phyloP scores from a whole-genome alignment of 2,888 invertebrate genomes.

The Cryptops parisi region DNA sequence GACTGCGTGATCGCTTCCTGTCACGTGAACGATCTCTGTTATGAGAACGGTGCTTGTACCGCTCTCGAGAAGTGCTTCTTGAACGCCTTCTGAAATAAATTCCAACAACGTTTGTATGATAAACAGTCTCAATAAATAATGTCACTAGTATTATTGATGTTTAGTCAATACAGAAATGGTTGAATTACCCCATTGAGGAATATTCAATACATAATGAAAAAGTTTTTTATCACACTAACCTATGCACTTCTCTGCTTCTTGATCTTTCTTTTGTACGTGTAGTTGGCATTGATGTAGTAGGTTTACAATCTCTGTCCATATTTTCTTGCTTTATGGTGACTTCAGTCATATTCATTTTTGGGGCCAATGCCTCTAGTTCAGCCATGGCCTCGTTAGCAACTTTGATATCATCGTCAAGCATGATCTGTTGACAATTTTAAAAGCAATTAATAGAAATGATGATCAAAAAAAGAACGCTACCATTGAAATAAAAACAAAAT shows the following conservation, averaged over 20 bases:
- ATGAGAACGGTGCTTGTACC: slow-evolving; percentile 11
- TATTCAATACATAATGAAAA: no score
- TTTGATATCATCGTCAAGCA: slow-evolving; percentile 30
- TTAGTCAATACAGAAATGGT: no score
- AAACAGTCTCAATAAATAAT: no score
- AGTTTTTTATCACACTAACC: no score
- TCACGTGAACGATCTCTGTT: neutral
- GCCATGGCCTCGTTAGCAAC: slow-evolving; percentile 70
- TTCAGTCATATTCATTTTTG: slow-evolving; percentile 26
- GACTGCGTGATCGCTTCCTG: slow-evolving; percentile 6
- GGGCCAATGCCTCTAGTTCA: slow-evolving; percentile 68
- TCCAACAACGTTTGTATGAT: no score
- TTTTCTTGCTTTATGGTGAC: slow-evolving; percentile 9
- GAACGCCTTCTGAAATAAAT: no score
- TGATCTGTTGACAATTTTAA: slow-evolving; percentile 18
- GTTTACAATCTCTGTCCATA: slow-evolving; percentile 13
- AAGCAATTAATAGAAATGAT: neutral
- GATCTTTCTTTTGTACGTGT: neutral
- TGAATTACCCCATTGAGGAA: no score
- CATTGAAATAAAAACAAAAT: no score
- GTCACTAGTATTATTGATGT: no score
- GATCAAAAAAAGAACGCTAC: no score
- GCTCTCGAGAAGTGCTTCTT: slow-evolving; percentile 8
- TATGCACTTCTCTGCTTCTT: neutral
- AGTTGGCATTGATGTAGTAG: no score